phyloP scores from a whole-genome alignment of 2,888 invertebrate species.

The Stenchaetothrips biformis region DNA sequence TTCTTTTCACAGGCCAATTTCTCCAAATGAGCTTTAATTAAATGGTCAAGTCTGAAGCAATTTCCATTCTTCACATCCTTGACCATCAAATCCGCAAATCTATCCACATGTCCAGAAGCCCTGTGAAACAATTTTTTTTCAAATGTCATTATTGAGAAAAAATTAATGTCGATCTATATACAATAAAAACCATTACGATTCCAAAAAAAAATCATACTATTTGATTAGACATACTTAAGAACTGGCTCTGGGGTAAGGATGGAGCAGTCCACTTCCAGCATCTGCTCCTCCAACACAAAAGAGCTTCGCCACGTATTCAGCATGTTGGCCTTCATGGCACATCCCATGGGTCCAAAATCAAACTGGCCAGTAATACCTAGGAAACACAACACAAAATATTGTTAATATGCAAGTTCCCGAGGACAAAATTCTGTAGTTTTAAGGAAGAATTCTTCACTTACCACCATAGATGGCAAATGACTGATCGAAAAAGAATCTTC shows the following conservation, averaged over 20 bases:
- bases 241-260: conserved; percentile 96
- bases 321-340: conserved; percentile 94
- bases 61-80: conserved; percentile 95
- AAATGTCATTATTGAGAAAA: neutral
- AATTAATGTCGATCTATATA: no score
- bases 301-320: conserved; percentile 89
- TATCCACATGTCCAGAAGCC: conserved; percentile 97
- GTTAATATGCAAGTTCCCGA: neutral
- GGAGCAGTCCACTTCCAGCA: conserved; percentile 98
- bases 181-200: conserved; percentile 22
- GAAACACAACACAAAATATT: conserved; percentile 27
- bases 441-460: conserved; percentile 35
- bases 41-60: conserved; percentile 94
- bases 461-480: conserved; percentile 99
- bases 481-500: conserved; percentile 96
- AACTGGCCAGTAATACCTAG: conserved; percentile 70
- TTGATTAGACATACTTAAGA: conserved; percentile 58
- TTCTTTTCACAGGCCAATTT: conserved; percentile 82
- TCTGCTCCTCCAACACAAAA: conserved; percentile 95
- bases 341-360: conserved; percentile 99
- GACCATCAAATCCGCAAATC: conserved; percentile 99
- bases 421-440: neutral
- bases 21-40: conserved; percentile 91
- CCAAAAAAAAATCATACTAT: neutral
- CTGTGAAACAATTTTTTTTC: conserved; percentile 45